These are phyloP conservation scores for Meriones psammophilus DNA, from an alignment of 2,797 vertebrate genomes.

Conservation along the genomic window DNA sequence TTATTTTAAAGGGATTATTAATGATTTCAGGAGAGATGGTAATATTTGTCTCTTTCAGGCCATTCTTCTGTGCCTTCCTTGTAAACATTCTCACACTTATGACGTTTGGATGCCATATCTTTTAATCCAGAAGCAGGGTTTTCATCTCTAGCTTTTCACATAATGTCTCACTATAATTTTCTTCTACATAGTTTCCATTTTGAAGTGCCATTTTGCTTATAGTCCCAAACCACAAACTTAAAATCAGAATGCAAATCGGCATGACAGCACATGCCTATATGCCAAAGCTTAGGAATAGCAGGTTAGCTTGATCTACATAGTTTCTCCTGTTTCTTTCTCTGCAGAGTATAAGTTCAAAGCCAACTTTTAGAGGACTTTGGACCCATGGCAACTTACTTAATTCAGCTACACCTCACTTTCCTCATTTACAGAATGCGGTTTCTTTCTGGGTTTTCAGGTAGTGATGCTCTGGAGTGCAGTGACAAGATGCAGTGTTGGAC, in stretches of 20 bases:
- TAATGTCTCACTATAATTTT: constrained; percentile 21
- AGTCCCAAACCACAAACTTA: not conserved
- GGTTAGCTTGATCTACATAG: not conserved
- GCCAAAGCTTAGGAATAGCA: not conserved
- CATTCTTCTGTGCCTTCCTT: not conserved
- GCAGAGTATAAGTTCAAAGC: not conserved
- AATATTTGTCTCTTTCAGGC: not conserved
- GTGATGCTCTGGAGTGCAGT: not conserved
- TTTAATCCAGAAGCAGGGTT: not conserved
- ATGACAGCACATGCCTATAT: not conserved
- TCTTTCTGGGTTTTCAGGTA: not conserved
- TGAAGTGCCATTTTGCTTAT: not conserved
- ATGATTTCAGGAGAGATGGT: too few relatives aligned
- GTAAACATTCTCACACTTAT: not conserved
- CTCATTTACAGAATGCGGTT: not conserved
- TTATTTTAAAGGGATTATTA: not conserved
- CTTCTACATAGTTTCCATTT: constrained; percentile 9
- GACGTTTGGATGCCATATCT: not conserved
- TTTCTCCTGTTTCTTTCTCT: not conserved
- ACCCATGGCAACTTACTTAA: not conserved
- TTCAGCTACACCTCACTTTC: not conserved
- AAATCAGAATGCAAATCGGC: not conserved
- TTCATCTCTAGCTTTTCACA: not conserved
- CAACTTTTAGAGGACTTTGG: not conserved
- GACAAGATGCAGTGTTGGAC: not conserved